These are phyloP conservation scores for Eira barbara DNA, from an alignment of 2,113 vertebrate genomes.

Conservation along the genomic window DNA sequence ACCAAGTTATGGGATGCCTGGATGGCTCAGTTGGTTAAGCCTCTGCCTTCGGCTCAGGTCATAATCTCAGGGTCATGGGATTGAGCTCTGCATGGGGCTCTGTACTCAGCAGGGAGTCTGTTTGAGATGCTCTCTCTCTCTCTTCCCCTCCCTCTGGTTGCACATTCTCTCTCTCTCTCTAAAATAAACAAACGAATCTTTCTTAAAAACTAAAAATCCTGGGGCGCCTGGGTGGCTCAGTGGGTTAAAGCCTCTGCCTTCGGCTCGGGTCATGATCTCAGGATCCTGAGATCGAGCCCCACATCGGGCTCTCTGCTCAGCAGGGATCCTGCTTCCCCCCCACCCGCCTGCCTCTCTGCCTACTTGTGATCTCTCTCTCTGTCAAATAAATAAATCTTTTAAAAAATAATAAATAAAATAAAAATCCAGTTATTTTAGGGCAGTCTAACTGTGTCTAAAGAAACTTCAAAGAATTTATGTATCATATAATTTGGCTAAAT, in stretches of 20 bases:
- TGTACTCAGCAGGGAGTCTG: not conserved
- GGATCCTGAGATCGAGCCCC: too few species aligned
- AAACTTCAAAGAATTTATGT: not conserved
- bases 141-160: not conserved
- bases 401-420: too few species aligned
- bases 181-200: not conserved
- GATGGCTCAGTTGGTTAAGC: not conserved
- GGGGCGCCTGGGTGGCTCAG: too few species aligned
- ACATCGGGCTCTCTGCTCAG: too few species aligned
- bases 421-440: conserved; percentile 43
- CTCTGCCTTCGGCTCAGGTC: not conserved
- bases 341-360: too few species aligned
- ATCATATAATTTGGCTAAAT: not conserved
- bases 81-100: not conserved
- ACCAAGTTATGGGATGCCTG: conserved; percentile 6
- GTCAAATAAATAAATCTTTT: too few species aligned
- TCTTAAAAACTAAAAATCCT: conserved; percentile 8
- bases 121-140: not conserved
- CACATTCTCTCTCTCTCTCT: not conserved
- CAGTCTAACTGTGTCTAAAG: conserved; percentile 39
- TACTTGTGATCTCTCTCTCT: too few species aligned
- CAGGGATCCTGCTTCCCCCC: too few species aligned
- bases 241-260: too few species aligned
- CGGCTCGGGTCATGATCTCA: too few species aligned
- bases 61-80: not conserved